A percentile compares a stretch with the other conserved stretches of the same genome.
Conservation (phyloP, 2,113 vertebrate genomes). For the Monarcha castaneiventris region DNA sequence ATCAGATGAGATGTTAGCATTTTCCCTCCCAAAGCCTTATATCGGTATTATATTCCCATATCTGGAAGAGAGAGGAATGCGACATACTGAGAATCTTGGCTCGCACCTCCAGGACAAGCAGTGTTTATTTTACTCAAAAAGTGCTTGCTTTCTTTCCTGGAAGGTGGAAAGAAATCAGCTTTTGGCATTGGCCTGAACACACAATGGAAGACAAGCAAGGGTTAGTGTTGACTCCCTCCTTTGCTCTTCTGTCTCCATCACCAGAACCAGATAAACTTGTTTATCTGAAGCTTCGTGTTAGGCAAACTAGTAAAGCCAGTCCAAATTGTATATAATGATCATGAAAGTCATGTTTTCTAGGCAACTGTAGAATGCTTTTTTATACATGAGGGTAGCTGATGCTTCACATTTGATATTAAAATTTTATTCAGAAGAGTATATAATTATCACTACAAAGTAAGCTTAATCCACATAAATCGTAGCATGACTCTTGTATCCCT, state of each 20-base stretch:
- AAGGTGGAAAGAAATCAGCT: slow-evolving; percentile 15
- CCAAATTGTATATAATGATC: slow-evolving; percentile 18
- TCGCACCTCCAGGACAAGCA: background rate
- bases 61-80: background rate
- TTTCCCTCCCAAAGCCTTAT: background rate
- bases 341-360: slow-evolving; percentile 39
- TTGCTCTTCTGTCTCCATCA: slow-evolving; percentile 23
- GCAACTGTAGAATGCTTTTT: slow-evolving; percentile 23
- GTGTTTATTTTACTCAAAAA: background rate
- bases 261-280: slow-evolving; percentile 60
- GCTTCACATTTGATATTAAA: slow-evolving; percentile 53
- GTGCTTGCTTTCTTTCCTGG: background rate
- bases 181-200: background rate
- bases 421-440: slow-evolving; percentile 25
- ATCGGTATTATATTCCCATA: background rate
- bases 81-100: background rate
- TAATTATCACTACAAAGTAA: slow-evolving; percentile 65
- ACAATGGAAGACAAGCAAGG: background rate
- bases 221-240: background rate
- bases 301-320: slow-evolving; percentile 53
- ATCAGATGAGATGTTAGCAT: background rate
- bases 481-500: slow-evolving; percentile 24
- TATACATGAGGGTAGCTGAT: slow-evolving; percentile 27
- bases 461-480: slow-evolving; percentile 55
- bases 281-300: background rate